A percentile compares a stretch with the other conserved stretches of the same genome.
Evolutionary conservation across 1,140 invertebrate genomes (phyloP).

Genomic region (Patella vulgata): DNA sequence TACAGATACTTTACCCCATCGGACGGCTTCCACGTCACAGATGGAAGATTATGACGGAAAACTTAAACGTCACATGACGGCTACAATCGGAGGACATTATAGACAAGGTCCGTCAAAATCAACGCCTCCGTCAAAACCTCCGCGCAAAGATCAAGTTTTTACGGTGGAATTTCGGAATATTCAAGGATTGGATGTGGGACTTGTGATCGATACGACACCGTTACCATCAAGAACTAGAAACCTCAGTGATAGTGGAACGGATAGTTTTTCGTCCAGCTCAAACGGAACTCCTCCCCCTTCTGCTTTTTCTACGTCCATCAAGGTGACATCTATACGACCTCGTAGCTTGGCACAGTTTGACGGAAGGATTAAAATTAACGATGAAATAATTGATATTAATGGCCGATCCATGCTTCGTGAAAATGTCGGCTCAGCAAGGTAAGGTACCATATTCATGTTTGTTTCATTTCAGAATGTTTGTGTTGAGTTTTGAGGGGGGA

Average conservation of each 20-base stretch:
- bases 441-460: conserved; percentile 5
- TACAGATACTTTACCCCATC: background rate
- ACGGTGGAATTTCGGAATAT: conserved; percentile 33
- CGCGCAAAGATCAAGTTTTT: conserved; percentile 46
- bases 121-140: conserved; percentile 47
- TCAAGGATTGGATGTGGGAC: conserved; percentile 32
- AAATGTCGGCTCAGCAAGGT: conserved; percentile 42
- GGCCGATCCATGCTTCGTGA: conserved; percentile 38
- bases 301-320: background rate
- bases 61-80: background rate
- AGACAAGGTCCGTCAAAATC: conserved; percentile 16
- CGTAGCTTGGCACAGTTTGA: conserved; percentile 29
- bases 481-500: no score
- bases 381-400: conserved; percentile 49
- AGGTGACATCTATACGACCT: conserved; percentile 34
- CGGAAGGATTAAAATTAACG: conserved; percentile 43
- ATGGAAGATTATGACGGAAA: conserved; percentile 10
- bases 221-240: background rate
- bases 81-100: background rate
- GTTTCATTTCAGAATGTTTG: no score
- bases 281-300: background rate
- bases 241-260: conserved; percentile 3
- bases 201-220: conserved; percentile 35
- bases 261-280: conserved; percentile 3
- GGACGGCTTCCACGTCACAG: conserved; percentile 25